Percentiles rank a stretch among this genome's conserved stretches.
Evolutionary conservation across 2,797 vertebrate species (phyloP).

Genomic region (Sebastes matsubarae): DNA sequence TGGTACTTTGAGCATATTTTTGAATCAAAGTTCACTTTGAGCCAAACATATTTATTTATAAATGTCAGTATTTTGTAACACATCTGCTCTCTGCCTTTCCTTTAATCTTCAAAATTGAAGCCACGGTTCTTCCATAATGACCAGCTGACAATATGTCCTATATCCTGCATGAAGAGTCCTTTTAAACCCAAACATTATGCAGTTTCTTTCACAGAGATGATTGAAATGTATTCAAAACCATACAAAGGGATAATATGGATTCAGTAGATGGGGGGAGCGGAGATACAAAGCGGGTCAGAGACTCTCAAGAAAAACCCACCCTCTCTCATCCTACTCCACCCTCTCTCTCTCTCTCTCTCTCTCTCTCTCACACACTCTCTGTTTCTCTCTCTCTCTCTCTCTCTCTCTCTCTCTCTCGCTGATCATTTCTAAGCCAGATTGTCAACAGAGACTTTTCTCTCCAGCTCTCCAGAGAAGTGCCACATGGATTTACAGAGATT

Average conservation of each 20-base stretch:
- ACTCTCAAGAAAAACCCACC: neutral
- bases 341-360: neutral
- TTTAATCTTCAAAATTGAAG: no score
- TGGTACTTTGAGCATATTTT: no score
- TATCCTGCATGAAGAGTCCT: neutral
- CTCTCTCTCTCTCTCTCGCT: neutral
- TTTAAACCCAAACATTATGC: neutral
- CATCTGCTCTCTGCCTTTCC: no score
- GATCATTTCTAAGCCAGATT: constrained; percentile 43
- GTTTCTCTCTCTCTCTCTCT: no score
- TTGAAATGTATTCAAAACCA: neutral
- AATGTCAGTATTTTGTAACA: neutral
- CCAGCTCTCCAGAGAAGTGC: constrained; percentile 10
- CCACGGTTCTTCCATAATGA: no score
- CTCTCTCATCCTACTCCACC: neutral
- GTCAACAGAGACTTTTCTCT: constrained; percentile 1
- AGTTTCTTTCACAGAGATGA: neutral
- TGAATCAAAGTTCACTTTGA: neutral
- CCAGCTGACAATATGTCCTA: no score
- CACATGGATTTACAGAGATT: constrained; percentile 4
- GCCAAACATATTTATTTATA: neutral
- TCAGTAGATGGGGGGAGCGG: neutral
- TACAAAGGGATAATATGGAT: neutral
- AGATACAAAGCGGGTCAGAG: neutral
- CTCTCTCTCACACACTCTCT: neutral